phyloP scores from a whole-genome alignment of 37 sponge, comb jelly and placozoan genomes.

The Petrosia ficiformis region DNA sequence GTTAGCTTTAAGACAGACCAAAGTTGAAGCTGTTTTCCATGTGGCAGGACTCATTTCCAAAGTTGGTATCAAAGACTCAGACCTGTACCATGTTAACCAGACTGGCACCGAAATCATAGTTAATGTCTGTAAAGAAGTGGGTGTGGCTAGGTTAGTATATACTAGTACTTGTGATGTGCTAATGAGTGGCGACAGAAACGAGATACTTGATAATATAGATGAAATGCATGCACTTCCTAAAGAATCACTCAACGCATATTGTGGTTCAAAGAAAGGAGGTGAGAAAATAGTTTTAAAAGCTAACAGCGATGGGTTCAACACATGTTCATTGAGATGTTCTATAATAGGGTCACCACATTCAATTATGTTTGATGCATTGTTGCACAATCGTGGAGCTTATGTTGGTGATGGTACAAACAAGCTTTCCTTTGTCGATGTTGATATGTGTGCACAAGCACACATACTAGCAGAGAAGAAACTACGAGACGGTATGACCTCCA shows the following conservation, averaged over 20 bases:
- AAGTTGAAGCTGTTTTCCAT: slow-evolving; percentile 53
- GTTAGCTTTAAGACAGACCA: slow-evolving; percentile 8
- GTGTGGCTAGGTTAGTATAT: slow-evolving; percentile 52
- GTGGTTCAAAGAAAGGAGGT: slow-evolving; percentile 18
- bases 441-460: slow-evolving; percentile 30
- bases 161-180: slow-evolving; percentile 28
- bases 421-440: slow-evolving; percentile 1
- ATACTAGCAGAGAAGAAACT: slow-evolving; percentile 53
- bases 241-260: slow-evolving; percentile 12
- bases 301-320: slow-evolving; percentile 23
- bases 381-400: neutral
- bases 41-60: slow-evolving; percentile 19
- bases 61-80: neutral
- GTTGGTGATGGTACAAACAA: slow-evolving; percentile 2
- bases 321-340: slow-evolving; percentile 43
- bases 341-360: neutral
- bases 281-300: slow-evolving; percentile 38
- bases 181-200: slow-evolving; percentile 18
- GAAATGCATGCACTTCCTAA: slow-evolving; percentile 28
- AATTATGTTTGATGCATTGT: neutral
- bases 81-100: slow-evolving; percentile 16
- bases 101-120: slow-evolving; percentile 47
- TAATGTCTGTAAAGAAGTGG: slow-evolving; percentile 19
- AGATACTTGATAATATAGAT: slow-evolving; percentile 8
- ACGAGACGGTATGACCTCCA: neutral